Percentiles rank a stretch among this genome's conserved stretches.
These are phyloP conservation scores for Hypomesus transpacificus DNA, from an alignment of 2,113 vertebrate species.

Conservation along the genomic window DNA sequence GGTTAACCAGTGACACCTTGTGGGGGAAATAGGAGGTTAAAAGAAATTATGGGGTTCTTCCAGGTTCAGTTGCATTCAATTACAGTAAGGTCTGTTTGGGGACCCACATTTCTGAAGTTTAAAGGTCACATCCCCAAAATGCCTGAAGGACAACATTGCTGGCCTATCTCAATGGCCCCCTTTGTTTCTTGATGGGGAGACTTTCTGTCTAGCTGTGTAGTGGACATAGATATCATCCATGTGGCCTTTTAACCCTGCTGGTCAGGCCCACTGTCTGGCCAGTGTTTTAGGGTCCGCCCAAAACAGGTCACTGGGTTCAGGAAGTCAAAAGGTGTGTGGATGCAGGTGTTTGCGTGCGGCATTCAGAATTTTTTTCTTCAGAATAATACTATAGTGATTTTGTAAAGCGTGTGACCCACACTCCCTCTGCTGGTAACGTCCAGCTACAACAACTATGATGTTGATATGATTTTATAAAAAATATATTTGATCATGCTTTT, in stretches of 20 bases:
- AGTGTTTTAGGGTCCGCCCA: no score
- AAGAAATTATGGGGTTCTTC: not conserved
- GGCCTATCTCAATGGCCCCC: not conserved
- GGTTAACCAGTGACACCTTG: not conserved
- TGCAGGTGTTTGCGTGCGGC: no score
- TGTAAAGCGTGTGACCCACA: not conserved
- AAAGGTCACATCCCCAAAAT: not conserved
- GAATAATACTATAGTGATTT: no score
- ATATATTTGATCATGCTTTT: no score
- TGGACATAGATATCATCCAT: no score
- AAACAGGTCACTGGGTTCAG: no score
- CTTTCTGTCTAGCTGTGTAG: no score
- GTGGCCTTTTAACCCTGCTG: no score
- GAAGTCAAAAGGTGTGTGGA: no score
- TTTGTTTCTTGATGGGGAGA: no score
- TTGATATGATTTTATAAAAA: not conserved
- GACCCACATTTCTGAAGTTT: not conserved
- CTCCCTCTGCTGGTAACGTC: not conserved
- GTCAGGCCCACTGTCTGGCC: no score
- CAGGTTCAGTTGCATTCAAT: not conserved
- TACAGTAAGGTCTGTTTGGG: not conserved
- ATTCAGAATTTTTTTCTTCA: no score
- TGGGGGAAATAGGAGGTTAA: not conserved
- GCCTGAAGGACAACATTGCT: not conserved
- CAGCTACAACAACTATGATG: not conserved